Percentiles rank a stretch among this genome's conserved stretches.
Conservation (phyloP, 2,797 vertebrate species). For the Prionace glauca region DNA sequence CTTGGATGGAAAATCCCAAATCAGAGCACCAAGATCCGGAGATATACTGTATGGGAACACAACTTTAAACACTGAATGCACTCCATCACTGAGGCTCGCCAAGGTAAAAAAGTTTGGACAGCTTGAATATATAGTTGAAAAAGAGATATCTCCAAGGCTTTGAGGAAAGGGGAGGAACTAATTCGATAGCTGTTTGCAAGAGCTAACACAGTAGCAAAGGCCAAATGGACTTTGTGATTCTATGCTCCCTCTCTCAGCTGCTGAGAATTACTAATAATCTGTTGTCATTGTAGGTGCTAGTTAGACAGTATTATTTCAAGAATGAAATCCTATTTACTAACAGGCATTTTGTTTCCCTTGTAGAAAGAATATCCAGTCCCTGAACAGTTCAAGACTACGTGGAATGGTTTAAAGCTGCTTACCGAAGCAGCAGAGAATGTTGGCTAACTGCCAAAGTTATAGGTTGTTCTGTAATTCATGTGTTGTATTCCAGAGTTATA, state of each 20-base stretch:
- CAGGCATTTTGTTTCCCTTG: conserved; percentile 46
- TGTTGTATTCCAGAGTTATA: conserved; percentile 9
- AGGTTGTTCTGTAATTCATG: background rate
- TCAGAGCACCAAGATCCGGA: background rate
- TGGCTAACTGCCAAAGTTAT: conserved; percentile 58
- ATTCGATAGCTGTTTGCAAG: background rate
- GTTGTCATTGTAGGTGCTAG: background rate
- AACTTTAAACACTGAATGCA: background rate
- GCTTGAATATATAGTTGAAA: background rate
- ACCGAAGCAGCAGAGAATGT: conserved; percentile 93
- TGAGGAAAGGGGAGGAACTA: background rate
- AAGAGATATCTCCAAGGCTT: background rate
- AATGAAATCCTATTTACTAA: background rate
- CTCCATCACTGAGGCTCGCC: background rate
- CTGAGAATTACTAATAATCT: background rate
- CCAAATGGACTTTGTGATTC: background rate
- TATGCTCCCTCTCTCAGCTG: background rate
- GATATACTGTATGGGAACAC: background rate
- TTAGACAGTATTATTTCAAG: background rate
- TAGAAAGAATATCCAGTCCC: conserved; percentile 96
- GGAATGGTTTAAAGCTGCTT: conserved; percentile 87
- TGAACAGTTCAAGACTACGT: conserved; percentile 94
- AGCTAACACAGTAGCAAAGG: background rate
- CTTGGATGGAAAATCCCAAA: background rate
- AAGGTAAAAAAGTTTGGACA: background rate